Percentiles rank a stretch among this genome's conserved stretches.
Conservation (phyloP, 2,113 vertebrate species). For the Prionailurus viverrinus region DNA sequence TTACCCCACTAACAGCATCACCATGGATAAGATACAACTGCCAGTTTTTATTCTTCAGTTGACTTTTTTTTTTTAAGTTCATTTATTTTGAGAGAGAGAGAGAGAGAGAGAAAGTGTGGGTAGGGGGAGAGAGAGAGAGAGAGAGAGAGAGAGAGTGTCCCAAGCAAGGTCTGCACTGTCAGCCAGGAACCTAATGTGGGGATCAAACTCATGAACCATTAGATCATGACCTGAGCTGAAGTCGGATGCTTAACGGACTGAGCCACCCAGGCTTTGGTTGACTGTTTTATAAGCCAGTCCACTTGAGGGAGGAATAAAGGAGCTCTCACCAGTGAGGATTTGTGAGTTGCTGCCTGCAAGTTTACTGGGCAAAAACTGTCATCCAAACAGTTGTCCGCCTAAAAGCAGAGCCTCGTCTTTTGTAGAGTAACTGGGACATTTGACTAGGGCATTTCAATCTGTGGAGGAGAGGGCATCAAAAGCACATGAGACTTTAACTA, state of each 20-base stretch:
- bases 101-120: no score
- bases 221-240: no score
- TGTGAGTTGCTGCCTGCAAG: conserved; percentile 19
- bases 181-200: no score
- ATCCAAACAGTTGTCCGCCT: not conserved
- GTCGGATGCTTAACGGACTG: no score
- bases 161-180: no score
- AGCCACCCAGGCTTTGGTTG: not conserved
- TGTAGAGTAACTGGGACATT: conserved; percentile 28
- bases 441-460: not conserved
- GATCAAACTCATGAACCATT: no score
- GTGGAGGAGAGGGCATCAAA: conserved; percentile 5
- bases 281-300: not conserved
- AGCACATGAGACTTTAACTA: conserved; percentile 7
- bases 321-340: not conserved
- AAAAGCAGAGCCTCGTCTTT: conserved; percentile 58
- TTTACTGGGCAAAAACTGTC: conserved; percentile 20
- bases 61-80: not conserved
- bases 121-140: no score
- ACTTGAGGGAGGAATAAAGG: not conserved
- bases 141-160: no score
- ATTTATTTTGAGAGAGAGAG: no score
- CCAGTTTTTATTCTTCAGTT: not conserved
- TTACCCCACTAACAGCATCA: not conserved
- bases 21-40: not conserved